Base-by-base conservation (phyloP, 2,888 invertebrate species). In the Achlya flavicornis region DNA sequence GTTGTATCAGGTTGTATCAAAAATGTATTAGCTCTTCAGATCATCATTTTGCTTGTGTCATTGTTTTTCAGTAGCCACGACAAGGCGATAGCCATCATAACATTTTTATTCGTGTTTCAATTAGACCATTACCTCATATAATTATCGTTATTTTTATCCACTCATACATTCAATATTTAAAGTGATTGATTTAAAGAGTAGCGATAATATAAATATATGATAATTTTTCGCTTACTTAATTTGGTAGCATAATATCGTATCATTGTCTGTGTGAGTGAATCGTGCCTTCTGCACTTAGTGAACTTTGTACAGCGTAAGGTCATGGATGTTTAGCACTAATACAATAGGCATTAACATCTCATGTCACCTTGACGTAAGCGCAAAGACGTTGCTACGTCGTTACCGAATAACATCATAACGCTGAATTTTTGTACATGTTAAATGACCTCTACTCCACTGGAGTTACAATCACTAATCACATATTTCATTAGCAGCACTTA, bases 251-350 rank as follows among this genome's bases (percentile, higher is more conserved):
- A 76, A 68, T 74, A 69, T 64, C 38, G 57, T 67, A 60, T 73
- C 12, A 12, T 66, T 68, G 71, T 74, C 65, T 76, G 75, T 78
- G 78, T 77, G 75, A 35, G 78, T 74, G 77, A 76, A 81, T 87
- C 86, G 84, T 86, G 83, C 80, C 84, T 84, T 85, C 81, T 89
- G 86, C 85, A 87, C 84, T 87, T 80, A 85, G 81, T 91, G 92
- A 92, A 93, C 92, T 93, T 90, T 92, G 91, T 89, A 87, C 91
- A 77, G 74, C 74, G 78, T 92, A 90, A 93, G 93, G 93, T 93
- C 92, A 92, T 84, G 89, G 88, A 83, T 92, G 86, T 89, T 92
- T 91, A 92, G 89, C 89, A 86, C 90, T 86, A 87, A 88, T 85
- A 92, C 89, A 91, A 91, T 91, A 90, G 88, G 79, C 84, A 89